Conservation (phyloP, 2,888 invertebrate genomes). For the Adineta ricciae region DNA sequence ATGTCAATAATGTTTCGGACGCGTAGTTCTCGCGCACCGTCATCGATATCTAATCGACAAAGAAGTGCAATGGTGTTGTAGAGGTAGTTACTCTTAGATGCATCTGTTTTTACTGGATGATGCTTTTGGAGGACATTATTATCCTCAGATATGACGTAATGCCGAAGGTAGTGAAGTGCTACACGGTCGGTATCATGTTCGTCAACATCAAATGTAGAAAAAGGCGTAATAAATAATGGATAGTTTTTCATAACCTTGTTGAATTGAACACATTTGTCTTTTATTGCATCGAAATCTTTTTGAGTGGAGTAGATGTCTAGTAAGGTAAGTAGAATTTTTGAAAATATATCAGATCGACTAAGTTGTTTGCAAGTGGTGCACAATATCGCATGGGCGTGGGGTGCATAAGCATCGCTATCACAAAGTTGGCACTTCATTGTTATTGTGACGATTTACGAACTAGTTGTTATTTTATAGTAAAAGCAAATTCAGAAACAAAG, state of each 20-base stretch:
- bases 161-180: constrained; percentile 10
- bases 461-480: not conserved
- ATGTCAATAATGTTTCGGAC: not conserved
- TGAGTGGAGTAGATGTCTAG: not conserved
- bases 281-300: not conserved
- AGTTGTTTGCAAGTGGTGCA: not conserved
- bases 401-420: not conserved
- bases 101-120: not conserved
- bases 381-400: not conserved
- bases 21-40: not conserved
- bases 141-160: not conserved
- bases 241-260: not conserved
- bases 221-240: not conserved
- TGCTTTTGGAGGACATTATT: not conserved
- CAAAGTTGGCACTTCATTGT: not conserved
- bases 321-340: not conserved
- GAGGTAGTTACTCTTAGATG: not conserved
- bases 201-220: not conserved
- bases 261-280: not conserved
- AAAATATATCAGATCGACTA: constrained; percentile 3
- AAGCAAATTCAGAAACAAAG: not conserved
- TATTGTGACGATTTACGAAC: not conserved
- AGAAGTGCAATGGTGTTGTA: not conserved
- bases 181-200: constrained; percentile 11
- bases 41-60: not conserved